Conservation (phyloP, 2,888 invertebrate species). For the Mycalesis mineus region DNA sequence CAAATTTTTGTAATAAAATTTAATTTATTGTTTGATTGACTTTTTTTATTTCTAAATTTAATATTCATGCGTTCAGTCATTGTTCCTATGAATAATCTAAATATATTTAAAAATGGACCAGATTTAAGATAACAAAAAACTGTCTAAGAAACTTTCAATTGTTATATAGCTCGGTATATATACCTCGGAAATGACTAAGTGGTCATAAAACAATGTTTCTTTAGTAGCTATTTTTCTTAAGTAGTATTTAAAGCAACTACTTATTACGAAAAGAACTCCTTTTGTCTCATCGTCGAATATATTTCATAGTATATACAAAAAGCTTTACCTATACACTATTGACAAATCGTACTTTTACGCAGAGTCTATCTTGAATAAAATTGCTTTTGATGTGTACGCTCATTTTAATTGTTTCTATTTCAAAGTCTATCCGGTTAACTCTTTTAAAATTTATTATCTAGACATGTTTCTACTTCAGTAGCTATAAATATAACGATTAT, state of each 20-base stretch:
- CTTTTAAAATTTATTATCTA: slow-evolving; percentile 62
- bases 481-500: slow-evolving; percentile 40
- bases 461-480: slow-evolving; percentile 52
- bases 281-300: slow-evolving; percentile 14
- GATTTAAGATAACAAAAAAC: no score
- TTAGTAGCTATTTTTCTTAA: background rate
- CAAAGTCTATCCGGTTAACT: slow-evolving; percentile 72
- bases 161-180: background rate
- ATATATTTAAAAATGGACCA: no score
- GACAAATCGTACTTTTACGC: slow-evolving; percentile 33
- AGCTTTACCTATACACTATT: slow-evolving; percentile 31
- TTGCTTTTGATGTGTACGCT: slow-evolving; percentile 31
- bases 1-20: no score
- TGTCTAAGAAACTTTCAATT: no score
- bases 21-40: no score
- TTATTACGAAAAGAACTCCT: slow-evolving; percentile 1
- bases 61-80: no score
- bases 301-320: slow-evolving; percentile 27
- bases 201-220: slow-evolving; percentile 4
- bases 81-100: no score
- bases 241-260: background rate
- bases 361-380: slow-evolving; percentile 42
- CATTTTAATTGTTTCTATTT: slow-evolving; percentile 47
- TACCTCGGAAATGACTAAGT: background rate
- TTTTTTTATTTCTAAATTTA: no score